Base-by-base conservation (phyloP, 1,140 invertebrate species). In the Laodelphax striatellus region DNA sequence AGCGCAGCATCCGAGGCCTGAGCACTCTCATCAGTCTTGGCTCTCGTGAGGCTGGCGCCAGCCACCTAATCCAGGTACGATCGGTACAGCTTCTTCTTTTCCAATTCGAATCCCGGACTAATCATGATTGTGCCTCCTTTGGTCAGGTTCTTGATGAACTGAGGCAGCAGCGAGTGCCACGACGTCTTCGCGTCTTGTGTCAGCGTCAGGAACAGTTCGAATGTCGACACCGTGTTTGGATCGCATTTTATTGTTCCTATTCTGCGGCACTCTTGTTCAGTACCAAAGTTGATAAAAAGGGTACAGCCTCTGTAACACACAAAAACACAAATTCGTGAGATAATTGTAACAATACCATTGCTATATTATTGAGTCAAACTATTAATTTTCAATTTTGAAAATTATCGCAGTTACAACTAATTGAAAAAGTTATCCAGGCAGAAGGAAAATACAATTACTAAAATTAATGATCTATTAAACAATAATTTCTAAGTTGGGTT, bases 11-110 rank as follows among this genome's bases (percentile, higher is more conserved):
- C n/a, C n/a, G n/a, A n/a, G n/a, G n/a, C 1, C 34, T 5, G 24
- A 6, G 34, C 34, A 55, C 59, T 41, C 53, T 28, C 14, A n/a
- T 60, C 59, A 60, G 59, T 60, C 59, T 60, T 60, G 59, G 31
- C 52, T 60, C 59, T 60, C 59, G 50, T 60, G 13, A 24, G 24
- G 31, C 34, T 13, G 52, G n/a, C 19, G 56, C 34, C 21, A 46
- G 43, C 38, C 43, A 54, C 55, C 62, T 52, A 67, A 38, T 68
- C 64, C 66, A 80, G 76, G 70, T 80, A 85, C 62, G 82, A 86
- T 71, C 88, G 78, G 79, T 90, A 92, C 50, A 92, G 77, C 73
- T 92, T 92, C 73, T 89, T 90, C 77, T 92, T 92, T 68, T 84
- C 85, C 73, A 92, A 75, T 62, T 81, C 84, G 75, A 90, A 92